Base-by-base conservation (phyloP, 2,113 vertebrate genomes). In the Cochlearius cochlearius region DNA sequence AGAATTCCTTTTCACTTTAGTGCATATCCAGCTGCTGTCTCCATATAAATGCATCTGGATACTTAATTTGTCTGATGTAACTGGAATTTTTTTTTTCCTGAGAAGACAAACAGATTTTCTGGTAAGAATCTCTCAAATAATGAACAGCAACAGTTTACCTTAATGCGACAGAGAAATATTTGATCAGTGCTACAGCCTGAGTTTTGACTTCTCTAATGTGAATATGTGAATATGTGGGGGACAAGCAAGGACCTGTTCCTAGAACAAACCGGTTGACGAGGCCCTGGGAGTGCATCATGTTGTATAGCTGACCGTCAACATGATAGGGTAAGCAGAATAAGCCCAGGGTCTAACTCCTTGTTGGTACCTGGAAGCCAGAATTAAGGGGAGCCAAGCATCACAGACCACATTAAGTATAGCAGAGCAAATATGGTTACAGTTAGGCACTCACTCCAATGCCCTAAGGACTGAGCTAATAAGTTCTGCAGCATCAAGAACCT, bases 201-300 rank as follows among this genome's bases (percentile, higher is more conserved):
- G n/a, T 58, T 90, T 18, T 32, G 27, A 43, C 19, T 64, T 78
- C 30, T n/a, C 26, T 38, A 3, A 12, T 0, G 2, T 21, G 18
- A 84, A 47, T 45, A 12, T 0, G 2, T 21, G 18, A 84, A 47
- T 45, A 50, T 5, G 5, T 2, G 63, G 25, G 38, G 23, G 26
- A 78, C 6, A 29, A 85, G 32, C 2, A 64, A 59, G 10, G 45
- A 34, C 38, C 29, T 59, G 3, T 43, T 60, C 16, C 38, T 58
- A 4, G 7, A 34, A 12, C 3, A 64, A 11, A 14, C 29, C 58
- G 5, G 14, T 9, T 67, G 10, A 3, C 1, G 3, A 43, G 17
- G 8, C 4, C 22, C 17, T n/a, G 4, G 3, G 9, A 18, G 17
- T 5, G 10, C 36, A n/a, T 29, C 9, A 2, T 12, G 15, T 13